Base-by-base conservation (phyloP, 2,888 invertebrate species). In the Alsophila aescularia region DNA sequence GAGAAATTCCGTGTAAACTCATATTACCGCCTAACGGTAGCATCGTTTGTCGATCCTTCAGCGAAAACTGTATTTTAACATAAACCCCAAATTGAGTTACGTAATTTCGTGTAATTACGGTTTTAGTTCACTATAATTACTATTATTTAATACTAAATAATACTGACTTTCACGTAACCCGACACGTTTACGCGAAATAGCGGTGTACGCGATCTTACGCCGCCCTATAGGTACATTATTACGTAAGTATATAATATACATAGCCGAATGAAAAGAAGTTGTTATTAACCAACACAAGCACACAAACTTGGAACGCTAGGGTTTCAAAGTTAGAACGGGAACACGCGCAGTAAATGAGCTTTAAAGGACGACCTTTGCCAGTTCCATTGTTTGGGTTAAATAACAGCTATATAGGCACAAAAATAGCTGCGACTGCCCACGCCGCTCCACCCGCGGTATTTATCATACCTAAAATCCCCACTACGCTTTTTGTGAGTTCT, bases 281-380 rank as follows among this genome's bases (percentile, higher is more conserved):
- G 14, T 6, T 16, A 39, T n/a, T n/a, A n/a, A n/a, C n/a, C 32
- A 49, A 40, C 40, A 27, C 35, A 41, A 35, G 35, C 16, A 36
- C 31, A 44, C 42, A 43, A 43, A 49, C 27, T 51, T 35, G 36
- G 31, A 27, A 43, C 12, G 29, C 16, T 47, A 53, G 35, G 42
- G 53, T 31, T 48, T 37, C 14, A 15, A 42, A 48, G 53, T 53
- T 48, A 47, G 36, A 47, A 45, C 9, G 21, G 32, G 39, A 40
- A 39, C 32, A 39, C 43, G 35, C 29, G 43, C 12, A 41, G 43
- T 55, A 49, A 50, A 52, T 34, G 45, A 48, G 34, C 27, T 42
- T 36, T 60, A 29, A 52, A 41, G 47, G 53, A 21, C 42, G 31
- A 37, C 53, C 47, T 60, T 53, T 53, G 34, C 41, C 52, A 44